phyloP scores from a whole-genome alignment of 2,113 vertebrate species.

The Nanorana parkeri region DNA sequence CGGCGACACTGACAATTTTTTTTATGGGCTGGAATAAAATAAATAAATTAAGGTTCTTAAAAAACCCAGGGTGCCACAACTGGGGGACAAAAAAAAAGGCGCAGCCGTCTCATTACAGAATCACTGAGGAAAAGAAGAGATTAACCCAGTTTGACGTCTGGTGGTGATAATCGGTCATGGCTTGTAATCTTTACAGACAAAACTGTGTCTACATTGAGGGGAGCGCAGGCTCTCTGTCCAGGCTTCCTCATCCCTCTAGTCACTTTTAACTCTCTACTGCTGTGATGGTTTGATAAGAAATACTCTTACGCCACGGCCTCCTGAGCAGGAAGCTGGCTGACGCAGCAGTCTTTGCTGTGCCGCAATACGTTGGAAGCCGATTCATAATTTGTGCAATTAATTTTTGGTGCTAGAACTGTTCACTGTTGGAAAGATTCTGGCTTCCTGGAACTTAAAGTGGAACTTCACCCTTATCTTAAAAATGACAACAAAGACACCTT shows the following conservation, averaged over 20 bases:
- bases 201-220: slow-evolving; percentile 18
- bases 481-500: no score
- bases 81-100: slow-evolving; percentile 32
- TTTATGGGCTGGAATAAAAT: background rate
- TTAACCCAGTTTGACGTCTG: slow-evolving; percentile 57
- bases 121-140: slow-evolving; percentile 52
- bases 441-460: no score
- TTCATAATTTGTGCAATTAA: no score
- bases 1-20: background rate
- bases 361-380: no score
- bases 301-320: no score
- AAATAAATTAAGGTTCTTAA: background rate
- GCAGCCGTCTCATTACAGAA: slow-evolving; percentile 39
- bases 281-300: background rate
- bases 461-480: no score
- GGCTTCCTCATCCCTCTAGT: slow-evolving; percentile 7
- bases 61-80: slow-evolving; percentile 22
- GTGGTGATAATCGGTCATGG: slow-evolving; percentile 46
- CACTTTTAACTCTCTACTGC: slow-evolving; percentile 15
- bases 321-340: no score
- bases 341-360: no score
- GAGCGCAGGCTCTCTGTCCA: slow-evolving; percentile 3
- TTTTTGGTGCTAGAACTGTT: no score
- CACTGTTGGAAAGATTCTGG: no score
- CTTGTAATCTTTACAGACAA: slow-evolving; percentile 47